phyloP scores from a whole-genome alignment of 2,113 vertebrate genomes.

The Marmota monax region DNA sequence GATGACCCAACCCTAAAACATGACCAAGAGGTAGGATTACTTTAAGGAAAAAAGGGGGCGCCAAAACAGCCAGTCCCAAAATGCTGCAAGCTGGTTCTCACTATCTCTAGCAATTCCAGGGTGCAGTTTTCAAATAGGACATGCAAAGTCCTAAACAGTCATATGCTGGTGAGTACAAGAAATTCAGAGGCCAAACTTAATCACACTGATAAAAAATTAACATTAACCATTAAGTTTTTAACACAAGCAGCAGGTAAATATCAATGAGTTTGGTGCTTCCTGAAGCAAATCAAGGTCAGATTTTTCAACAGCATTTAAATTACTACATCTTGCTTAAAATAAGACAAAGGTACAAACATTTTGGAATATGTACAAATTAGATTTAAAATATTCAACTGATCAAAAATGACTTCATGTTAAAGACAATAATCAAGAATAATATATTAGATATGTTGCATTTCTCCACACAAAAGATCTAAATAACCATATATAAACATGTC shows the following conservation, averaged over 20 bases:
- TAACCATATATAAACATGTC: conserved; percentile 11
- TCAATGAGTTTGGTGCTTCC: conserved; percentile 4
- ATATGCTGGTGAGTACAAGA: background rate
- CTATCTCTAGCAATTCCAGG: background rate
- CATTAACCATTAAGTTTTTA: conserved; percentile 54
- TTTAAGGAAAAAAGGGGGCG: background rate
- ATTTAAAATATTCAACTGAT: conserved; percentile 45
- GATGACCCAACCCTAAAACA: conserved; percentile 57
- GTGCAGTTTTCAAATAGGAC: background rate
- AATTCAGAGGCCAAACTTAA: conserved; percentile 47
- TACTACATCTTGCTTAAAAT: conserved; percentile 29
- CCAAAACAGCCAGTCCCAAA: background rate
- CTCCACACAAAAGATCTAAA: conserved; percentile 11
- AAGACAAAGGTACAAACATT: conserved; percentile 38
- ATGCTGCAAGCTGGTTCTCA: background rate
- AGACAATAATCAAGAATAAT: conserved; percentile 54
- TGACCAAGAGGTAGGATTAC: conserved; percentile 12
- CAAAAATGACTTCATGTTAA: conserved; percentile 33
- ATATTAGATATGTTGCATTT: background rate
- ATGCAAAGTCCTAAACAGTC: background rate
- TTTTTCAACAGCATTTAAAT: conserved; percentile 59
- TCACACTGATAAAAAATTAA: conserved; percentile 35
- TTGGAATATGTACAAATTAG: conserved; percentile 36
- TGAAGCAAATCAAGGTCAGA: conserved; percentile 45
- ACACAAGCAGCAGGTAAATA: conserved; percentile 46